Evolutionary conservation across 2,797 vertebrate species (phyloP).

Genomic region (Halcyon leucocephala): DNA sequence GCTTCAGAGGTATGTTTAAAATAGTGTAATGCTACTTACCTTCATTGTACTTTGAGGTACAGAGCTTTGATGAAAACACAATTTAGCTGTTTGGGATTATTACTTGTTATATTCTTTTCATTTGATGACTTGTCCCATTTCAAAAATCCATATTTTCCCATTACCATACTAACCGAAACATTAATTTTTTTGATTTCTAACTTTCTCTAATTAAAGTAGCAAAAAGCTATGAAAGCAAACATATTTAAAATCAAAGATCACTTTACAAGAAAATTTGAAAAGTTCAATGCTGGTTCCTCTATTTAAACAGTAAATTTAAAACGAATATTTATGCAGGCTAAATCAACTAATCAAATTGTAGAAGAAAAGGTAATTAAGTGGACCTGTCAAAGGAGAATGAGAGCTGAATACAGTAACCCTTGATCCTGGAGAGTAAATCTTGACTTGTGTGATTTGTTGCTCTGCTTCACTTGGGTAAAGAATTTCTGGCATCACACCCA

Average conservation of each 20-base stretch:
- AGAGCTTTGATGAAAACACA: neutral
- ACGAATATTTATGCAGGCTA: conserved; percentile 12
- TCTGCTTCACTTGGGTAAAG: neutral
- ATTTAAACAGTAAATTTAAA: conserved; percentile 26
- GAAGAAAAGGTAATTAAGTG: conserved; percentile 34
- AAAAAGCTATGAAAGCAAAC: neutral
- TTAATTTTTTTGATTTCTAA: neutral
- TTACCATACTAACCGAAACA: neutral
- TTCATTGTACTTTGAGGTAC: neutral
- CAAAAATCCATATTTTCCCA: neutral
- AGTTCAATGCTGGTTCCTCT: neutral
- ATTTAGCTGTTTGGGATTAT: neutral
- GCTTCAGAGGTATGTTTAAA: neutral
- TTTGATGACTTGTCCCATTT: neutral
- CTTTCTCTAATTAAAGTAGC: neutral
- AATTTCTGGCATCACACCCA: neutral
- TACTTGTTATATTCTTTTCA: neutral
- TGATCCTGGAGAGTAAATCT: conserved; percentile 13
- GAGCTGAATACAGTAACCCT: neutral
- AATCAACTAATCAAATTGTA: conserved; percentile 16
- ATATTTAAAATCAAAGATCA: neutral
- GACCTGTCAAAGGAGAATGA: neutral
- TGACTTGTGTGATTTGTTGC: neutral
- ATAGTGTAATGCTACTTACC: neutral
- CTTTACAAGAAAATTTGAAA: neutral